phyloP scores from a whole-genome alignment of 2,797 vertebrate species.

The Spinus olivaceus region DNA sequence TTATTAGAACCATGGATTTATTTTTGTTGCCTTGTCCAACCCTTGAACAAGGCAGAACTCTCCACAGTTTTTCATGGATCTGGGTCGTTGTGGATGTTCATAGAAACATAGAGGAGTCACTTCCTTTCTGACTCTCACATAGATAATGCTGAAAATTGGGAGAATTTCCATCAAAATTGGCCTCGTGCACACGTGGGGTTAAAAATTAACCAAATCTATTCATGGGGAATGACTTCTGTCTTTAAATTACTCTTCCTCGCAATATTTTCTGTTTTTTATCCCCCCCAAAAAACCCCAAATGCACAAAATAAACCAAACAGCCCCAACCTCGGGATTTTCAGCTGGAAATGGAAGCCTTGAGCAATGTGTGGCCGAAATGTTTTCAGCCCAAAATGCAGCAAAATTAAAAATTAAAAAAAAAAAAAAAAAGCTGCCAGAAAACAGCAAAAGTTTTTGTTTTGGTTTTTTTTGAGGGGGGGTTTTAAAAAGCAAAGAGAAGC shows the following conservation, averaged over 20 bases:
- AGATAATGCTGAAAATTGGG: fast-evolving
- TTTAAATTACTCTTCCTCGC: not conserved
- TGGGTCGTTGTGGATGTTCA: not conserved
- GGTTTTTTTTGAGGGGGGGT: not conserved
- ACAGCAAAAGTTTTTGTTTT: not conserved
- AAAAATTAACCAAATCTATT: not conserved
- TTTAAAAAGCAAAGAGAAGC: not conserved
- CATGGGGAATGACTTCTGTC: not conserved
- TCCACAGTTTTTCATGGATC: not conserved
- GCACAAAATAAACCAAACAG: not conserved
- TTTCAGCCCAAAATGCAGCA: not conserved
- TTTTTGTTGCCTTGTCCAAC: not conserved
- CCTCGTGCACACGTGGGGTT: not conserved
- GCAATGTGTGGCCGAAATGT: not conserved
- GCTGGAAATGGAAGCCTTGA: not conserved
- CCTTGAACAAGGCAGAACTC: not conserved
- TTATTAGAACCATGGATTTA: not conserved
- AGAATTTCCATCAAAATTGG: not conserved
- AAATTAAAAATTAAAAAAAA: not conserved
- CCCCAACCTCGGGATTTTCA: not conserved
- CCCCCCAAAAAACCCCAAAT: fast-evolving
- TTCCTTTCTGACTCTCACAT: not conserved
- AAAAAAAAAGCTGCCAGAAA: conserved; percentile 2
- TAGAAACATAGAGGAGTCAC: not conserved
- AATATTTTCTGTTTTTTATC: not conserved